Conservation (phyloP, 2,888 invertebrate species). For the Synergus umbraculus region DNA sequence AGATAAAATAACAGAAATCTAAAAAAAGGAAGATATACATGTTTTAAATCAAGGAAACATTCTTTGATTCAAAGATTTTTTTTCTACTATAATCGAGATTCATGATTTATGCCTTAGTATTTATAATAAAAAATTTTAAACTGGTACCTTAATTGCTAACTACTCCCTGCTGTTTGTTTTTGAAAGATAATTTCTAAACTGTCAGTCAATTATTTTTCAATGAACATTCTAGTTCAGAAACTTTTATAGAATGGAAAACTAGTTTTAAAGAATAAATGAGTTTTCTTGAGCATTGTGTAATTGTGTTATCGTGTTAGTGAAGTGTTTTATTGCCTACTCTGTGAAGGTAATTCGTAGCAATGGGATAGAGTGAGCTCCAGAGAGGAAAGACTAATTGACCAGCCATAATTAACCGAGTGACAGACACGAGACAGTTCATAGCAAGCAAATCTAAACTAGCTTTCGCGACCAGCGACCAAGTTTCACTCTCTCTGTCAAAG, state of each 20-base stretch:
- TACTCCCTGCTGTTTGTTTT: not conserved
- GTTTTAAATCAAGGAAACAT: too few species aligned
- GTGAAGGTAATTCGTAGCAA: constrained; percentile 35
- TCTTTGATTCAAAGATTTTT: too few species aligned
- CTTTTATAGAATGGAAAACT: not conserved
- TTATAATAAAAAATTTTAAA: not conserved
- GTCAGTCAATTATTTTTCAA: constrained; percentile 22
- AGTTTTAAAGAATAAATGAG: not conserved
- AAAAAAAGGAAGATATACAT: too few species aligned
- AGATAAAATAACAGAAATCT: too few species aligned
- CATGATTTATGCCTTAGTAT: not conserved
- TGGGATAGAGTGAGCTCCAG: constrained; percentile 5
- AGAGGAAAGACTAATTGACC: constrained; percentile 55
- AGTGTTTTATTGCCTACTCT: constrained; percentile 29
- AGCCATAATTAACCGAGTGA: constrained; percentile 54
- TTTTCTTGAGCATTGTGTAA: constrained; percentile 1
- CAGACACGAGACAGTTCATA: constrained; percentile 46
- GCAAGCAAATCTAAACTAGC: constrained; percentile 34
- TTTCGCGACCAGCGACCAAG: constrained; percentile 21
- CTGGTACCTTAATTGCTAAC: not conserved
- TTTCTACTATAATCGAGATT: too few species aligned
- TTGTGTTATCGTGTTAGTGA: not conserved
- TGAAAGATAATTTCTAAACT: not conserved
- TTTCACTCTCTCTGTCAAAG: constrained; percentile 30
- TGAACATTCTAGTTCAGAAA: not conserved